Conservation (phyloP, 1,140 invertebrate genomes). For the Thaumetopoea pityocampa region DNA sequence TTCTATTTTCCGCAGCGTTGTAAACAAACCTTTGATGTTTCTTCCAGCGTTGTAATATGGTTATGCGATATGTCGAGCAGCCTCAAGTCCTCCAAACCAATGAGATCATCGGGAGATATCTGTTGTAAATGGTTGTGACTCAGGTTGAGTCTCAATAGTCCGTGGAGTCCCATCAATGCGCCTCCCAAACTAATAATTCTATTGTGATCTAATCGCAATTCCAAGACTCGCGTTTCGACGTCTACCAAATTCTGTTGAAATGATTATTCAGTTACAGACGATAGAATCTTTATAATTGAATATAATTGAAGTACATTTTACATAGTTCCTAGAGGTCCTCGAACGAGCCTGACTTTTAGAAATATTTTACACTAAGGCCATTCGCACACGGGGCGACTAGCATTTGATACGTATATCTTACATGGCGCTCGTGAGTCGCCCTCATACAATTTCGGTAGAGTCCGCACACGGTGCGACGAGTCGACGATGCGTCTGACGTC, state of each 20-base stretch:
- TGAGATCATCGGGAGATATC: conserved; percentile 84
- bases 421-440: too few relatives aligned
- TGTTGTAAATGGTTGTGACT: conserved; percentile 84
- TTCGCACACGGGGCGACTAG: too few relatives aligned
- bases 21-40: conserved; percentile 85
- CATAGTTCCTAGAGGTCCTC: too few relatives aligned
- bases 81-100: conserved; percentile 82
- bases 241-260: conserved; percentile 82
- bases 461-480: too few relatives aligned
- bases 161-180: conserved; percentile 83
- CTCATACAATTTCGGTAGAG: too few relatives aligned
- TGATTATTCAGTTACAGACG: background rate
- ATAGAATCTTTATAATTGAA: background rate
- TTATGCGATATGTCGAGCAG: conserved; percentile 87
- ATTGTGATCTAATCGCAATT: conserved; percentile 85
- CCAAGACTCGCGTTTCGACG: conserved; percentile 80
- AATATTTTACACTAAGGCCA: too few relatives aligned
- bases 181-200: conserved; percentile 82
- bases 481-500: too few relatives aligned
- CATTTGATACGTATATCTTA: too few relatives aligned
- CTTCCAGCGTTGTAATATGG: conserved; percentile 83
- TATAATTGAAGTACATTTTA: background rate
- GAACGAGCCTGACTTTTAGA: too few relatives aligned
- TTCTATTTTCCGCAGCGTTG: conserved; percentile 2
- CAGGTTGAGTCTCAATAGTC: conserved; percentile 82